Evolutionary conservation across 2,113 vertebrate genomes (phyloP), one percentile per base, ranked within the genome.

Genomic region (Myotis brandtii): DNA sequence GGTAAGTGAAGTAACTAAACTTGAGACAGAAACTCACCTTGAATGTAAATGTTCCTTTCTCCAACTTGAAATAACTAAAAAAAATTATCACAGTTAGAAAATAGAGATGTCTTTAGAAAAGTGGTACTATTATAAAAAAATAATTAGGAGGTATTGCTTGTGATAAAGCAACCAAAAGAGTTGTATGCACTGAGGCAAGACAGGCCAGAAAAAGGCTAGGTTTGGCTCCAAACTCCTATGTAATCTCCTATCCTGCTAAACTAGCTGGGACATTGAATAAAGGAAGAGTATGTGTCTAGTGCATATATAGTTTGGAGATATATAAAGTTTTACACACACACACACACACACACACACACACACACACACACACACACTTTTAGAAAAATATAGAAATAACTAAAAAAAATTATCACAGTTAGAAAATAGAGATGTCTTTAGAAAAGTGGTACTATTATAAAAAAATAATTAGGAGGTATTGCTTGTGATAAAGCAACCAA

Each of bases 1-100:
- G 3, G 30, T 91, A 46, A 43, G 40, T 79, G 77, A 89, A 73
- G 27, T 46, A 62, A 93, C 34, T 64, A 70, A 95, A 86, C 21
- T 69, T 50, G 25, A 80, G n/a, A 70, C 14, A 14, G 27, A 93
- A 97, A 94, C 43, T 80, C 21, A 82, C 40, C 40, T 43, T 91
- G 21, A 93, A 37, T 67, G 6, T 40, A 96, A 66, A 67, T 59
- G 30, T 79, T 95, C 56, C 21, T 88, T 79, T 86, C 86, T 66
- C 30, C 18, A 80, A 85, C 21, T 90, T 96, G 77, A 93, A 91
- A 93, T 93, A 17, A 20, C 37, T 56, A 27, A 82, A 91, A 90
- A 94, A 32, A 34, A 43, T 56, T 27, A 52, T 85, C 62, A 82
- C 21, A 32, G 27, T 21, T 82, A 88, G 77, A 89, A 94, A 94